A percentile compares a stretch with the other conserved stretches of the same genome.
Evolutionary conservation across 2,797 vertebrate genomes (phyloP).

Genomic region (Gymnothorax javanicus): DNA sequence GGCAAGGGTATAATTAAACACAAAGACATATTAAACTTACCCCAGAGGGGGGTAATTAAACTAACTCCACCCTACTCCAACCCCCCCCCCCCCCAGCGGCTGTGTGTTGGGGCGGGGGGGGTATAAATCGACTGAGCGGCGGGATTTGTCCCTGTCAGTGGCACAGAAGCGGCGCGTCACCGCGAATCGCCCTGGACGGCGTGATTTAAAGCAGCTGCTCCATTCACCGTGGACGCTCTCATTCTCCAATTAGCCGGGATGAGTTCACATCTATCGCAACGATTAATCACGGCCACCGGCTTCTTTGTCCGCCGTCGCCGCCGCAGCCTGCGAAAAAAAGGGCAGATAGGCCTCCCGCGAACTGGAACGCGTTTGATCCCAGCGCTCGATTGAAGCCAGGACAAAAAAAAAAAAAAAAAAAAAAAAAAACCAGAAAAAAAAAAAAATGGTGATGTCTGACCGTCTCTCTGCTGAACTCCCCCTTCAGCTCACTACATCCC

Average conservation of each 20-base stretch:
- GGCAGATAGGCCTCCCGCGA: neutral
- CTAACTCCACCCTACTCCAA: neutral
- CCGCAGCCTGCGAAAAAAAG: neutral
- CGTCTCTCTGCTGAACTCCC: neutral
- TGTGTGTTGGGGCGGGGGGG: neutral
- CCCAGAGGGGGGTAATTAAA: constrained; percentile 20
- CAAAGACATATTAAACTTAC: constrained; percentile 17
- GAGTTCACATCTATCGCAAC: neutral
- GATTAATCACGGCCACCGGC: neutral
- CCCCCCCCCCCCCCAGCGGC: neutral
- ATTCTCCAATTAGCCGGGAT: neutral
- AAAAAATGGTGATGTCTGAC: neutral
- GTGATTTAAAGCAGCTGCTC: neutral
- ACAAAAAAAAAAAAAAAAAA: neutral
- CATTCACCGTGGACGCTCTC: neutral
- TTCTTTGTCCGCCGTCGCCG: neutral
- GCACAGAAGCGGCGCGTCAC: neutral
- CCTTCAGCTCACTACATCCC: neutral
- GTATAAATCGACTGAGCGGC: neutral
- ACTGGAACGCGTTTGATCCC: neutral
- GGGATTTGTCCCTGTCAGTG: neutral
- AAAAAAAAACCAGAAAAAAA: neutral
- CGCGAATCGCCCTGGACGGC: neutral
- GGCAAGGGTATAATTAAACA: constrained; percentile 13
- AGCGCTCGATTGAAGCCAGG: neutral